These are phyloP conservation scores for Diabrotica balteata DNA, from an alignment of 2,888 invertebrate genomes.

Conservation along the genomic window DNA sequence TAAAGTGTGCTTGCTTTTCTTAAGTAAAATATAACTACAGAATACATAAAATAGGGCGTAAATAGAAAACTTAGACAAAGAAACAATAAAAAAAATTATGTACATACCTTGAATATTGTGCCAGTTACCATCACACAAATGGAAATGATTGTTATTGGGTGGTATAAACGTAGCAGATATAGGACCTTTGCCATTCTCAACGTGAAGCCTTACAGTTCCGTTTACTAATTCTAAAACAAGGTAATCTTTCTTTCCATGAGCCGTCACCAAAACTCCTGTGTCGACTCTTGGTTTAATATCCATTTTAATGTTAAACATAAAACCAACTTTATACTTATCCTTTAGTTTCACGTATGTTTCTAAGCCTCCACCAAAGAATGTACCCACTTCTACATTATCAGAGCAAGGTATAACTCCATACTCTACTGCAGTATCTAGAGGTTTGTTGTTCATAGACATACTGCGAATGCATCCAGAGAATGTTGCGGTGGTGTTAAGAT, in stretches of 20 bases:
- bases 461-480: slow-evolving; percentile 87
- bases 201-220: slow-evolving; percentile 83
- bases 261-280: slow-evolving; percentile 85
- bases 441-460: slow-evolving; percentile 73
- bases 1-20: too few species aligned
- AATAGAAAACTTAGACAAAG: slow-evolving; percentile 30
- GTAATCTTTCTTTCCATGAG: slow-evolving; percentile 83
- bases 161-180: slow-evolving; percentile 77
- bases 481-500: slow-evolving; percentile 63
- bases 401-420: slow-evolving; percentile 80
- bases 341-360: slow-evolving; percentile 73
- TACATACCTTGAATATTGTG: slow-evolving; percentile 79
- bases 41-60: too few species aligned
- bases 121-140: slow-evolving; percentile 95
- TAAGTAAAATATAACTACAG: too few species aligned
- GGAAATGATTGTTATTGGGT: slow-evolving; percentile 64
- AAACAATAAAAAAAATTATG: slow-evolving; percentile 12
- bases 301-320: slow-evolving; percentile 79
- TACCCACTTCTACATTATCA: slow-evolving; percentile 78
- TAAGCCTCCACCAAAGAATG: slow-evolving; percentile 82
- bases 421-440: slow-evolving; percentile 67
- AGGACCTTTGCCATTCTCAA: slow-evolving; percentile 83
- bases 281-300: slow-evolving; percentile 86
- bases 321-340: slow-evolving; percentile 81
- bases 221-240: slow-evolving; percentile 87